Evolutionary conservation across 2,888 invertebrate species (phyloP).

Genomic region (Cinara cedri): DNA sequence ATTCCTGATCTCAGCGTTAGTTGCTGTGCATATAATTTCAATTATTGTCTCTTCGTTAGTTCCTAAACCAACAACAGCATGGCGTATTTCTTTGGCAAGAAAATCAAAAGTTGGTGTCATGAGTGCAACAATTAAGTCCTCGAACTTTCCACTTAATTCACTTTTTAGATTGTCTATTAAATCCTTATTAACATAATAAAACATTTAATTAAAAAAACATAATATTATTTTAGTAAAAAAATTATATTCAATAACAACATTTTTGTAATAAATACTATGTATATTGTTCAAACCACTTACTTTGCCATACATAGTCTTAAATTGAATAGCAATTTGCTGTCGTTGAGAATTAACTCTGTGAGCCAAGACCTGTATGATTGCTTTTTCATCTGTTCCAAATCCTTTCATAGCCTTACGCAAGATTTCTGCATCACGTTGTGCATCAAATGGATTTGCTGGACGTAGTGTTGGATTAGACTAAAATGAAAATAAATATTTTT

Average conservation of each 20-base stretch:
- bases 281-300: constrained; percentile 64
- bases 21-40: constrained; percentile 86
- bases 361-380: constrained; percentile 83
- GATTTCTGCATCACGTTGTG: constrained; percentile 78
- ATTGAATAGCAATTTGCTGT: constrained; percentile 78
- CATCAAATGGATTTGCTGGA: constrained; percentile 78
- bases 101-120: constrained; percentile 85
- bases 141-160: constrained; percentile 87
- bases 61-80: constrained; percentile 83
- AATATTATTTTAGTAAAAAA: not conserved
- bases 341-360: constrained; percentile 85
- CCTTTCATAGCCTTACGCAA: constrained; percentile 92
- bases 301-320: constrained; percentile 87
- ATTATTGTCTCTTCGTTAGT: constrained; percentile 86
- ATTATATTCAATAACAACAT: not conserved
- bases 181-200: constrained; percentile 63
- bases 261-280: not conserved
- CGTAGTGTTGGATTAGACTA: constrained; percentile 78
- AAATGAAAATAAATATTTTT: constrained; percentile 49
- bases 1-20: constrained; percentile 81
- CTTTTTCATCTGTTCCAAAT: constrained; percentile 88
- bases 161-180: constrained; percentile 83
- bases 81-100: constrained; percentile 82
- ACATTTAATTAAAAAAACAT: constrained; percentile 1
- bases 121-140: constrained; percentile 79